Base-by-base conservation (phyloP, 1,140 invertebrate genomes). In the Sitobion miscanthi region DNA sequence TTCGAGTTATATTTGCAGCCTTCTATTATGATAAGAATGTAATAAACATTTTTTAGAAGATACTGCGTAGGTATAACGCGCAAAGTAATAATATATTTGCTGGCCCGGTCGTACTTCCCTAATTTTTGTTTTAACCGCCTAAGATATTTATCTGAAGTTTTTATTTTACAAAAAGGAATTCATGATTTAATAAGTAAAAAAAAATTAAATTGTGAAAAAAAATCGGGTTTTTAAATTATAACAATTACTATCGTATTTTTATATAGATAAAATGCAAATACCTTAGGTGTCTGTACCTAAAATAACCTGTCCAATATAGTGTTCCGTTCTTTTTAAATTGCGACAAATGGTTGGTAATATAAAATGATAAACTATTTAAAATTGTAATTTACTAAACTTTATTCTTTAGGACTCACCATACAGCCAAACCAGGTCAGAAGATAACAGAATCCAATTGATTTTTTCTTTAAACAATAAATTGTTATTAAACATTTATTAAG, bases 191-290 rank as follows among this genome's bases (percentile, higher is more conserved):
- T 77, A 0, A 77, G 62, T 77, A 77, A 77, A 77, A 69, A 69
- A 77, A 77, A 77, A 77, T n/a, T 77, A 77, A 77, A 77, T 20
- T n/a, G 14, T n/a, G n/a, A n/a, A 77, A 54, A 23, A 54, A 54
- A 54, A 21, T 7, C 5, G 21, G 4, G 14, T 30, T n/a, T 69
- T 14, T 11, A n/a, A n/a, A 17, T n/a, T 77, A n/a, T n/a, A n/a
- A 69, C 17, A 3, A 35, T 17, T 77, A 54, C 3, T 69, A 69
- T 77, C 30, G 62, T 30, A 30, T 86, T 42, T 42, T 42, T 25
- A 30, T 42, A 45, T 25, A n/a, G 85, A 86, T 86, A 86, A 86
- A 30, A 86, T 86, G 1, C 30, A 86, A 85, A 86, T 86, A 86
- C 83, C 42, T 47, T 4, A 30, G 4, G 62, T 69, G n/a, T n/a